Evolutionary conservation across 2,113 vertebrate genomes (phyloP).

Genomic region (Tricholaema leucomelas): DNA sequence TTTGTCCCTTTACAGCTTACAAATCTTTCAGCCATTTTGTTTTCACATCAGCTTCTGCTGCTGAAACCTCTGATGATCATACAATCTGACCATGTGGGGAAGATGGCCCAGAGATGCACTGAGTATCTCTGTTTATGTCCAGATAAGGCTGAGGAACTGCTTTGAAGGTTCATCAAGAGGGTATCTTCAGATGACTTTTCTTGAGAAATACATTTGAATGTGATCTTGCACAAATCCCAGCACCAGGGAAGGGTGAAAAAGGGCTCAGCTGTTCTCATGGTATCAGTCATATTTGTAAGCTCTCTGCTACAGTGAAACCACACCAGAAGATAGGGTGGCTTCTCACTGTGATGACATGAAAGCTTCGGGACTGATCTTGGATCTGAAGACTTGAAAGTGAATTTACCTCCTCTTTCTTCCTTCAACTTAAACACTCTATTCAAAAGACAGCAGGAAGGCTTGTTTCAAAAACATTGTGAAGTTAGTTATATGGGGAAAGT

Average conservation of each 20-base stretch:
- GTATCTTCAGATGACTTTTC: constrained; percentile 8
- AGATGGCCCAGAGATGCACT: background rate
- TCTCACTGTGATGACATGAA: background rate
- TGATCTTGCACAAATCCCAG: background rate
- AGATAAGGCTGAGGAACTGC: background rate
- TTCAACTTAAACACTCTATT: background rate
- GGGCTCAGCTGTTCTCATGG: constrained; percentile 32
- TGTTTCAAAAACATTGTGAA: background rate
- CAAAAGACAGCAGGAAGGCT: background rate
- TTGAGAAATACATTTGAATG: constrained; percentile 10
- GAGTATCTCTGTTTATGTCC: background rate
- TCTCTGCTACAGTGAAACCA: background rate
- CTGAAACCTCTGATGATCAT: background rate
- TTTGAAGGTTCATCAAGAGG: constrained; percentile 22
- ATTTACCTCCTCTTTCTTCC: background rate
- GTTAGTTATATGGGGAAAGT: background rate
- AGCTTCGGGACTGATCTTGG: background rate
- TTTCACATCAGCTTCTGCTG: background rate
- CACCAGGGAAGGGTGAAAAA: background rate
- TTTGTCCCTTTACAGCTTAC: background rate
- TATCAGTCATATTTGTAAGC: background rate
- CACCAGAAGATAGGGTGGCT: background rate
- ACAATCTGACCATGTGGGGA: background rate
- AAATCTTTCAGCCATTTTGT: background rate
- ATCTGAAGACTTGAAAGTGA: background rate